phyloP scores from a whole-genome alignment of 2,888 invertebrate species.

The Anoplius nigerrimus region DNA sequence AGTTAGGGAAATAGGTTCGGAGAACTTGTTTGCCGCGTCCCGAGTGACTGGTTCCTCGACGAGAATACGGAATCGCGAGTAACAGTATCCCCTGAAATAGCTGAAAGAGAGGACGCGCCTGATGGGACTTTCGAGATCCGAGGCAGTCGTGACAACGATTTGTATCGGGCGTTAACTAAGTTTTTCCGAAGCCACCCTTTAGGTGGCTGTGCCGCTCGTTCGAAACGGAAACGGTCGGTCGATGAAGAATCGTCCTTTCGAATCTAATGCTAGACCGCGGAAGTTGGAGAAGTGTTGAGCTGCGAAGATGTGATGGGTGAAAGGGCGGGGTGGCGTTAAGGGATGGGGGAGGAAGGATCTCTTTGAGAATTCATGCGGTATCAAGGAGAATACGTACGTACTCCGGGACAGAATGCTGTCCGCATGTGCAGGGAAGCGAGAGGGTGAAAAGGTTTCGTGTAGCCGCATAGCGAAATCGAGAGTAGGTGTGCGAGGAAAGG shows the following conservation, averaged over 20 bases:
- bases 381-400: slow-evolving; percentile 30
- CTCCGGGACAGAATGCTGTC: slow-evolving; percentile 26
- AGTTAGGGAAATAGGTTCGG: slow-evolving; percentile 74
- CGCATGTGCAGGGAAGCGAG: slow-evolving; percentile 30
- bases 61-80: slow-evolving; percentile 68
- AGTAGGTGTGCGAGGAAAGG: slow-evolving; percentile 30
- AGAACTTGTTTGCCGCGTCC: slow-evolving; percentile 70
- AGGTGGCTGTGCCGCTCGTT: no score
- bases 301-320: no score
- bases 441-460: slow-evolving; percentile 11
- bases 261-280: no score
- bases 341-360: slow-evolving; percentile 42
- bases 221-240: no score
- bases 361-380: slow-evolving; percentile 68
- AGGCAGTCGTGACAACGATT: slow-evolving; percentile 14
- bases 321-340: no score
- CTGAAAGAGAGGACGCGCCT: slow-evolving; percentile 48
- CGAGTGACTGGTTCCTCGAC: slow-evolving; percentile 53
- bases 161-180: no score
- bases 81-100: slow-evolving; percentile 64
- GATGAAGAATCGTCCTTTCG: no score
- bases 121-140: slow-evolving; percentile 12
- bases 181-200: no score
- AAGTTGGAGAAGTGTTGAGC: no score
- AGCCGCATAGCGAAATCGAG: slow-evolving; percentile 25